Percentiles rank a stretch among this genome's conserved stretches.
phyloP scores from a whole-genome alignment of 2,888 invertebrate genomes.

The Flexamia atlantica region DNA sequence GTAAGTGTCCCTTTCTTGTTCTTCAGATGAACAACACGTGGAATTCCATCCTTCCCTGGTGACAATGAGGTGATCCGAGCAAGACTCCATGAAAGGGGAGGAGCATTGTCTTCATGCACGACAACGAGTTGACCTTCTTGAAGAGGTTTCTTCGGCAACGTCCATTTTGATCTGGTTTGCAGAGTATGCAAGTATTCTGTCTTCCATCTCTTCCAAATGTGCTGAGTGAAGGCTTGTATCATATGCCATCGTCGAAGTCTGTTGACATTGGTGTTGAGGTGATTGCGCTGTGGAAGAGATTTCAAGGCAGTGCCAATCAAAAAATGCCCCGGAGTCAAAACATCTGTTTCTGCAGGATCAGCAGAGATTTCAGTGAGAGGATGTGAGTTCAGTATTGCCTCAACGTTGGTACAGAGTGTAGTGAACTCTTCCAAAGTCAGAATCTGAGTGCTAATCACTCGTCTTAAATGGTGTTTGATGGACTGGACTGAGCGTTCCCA shows the following conservation, averaged over 20 bases:
- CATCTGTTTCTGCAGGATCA: slow-evolving; percentile 66
- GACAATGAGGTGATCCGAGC: too few relatives aligned
- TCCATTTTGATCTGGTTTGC: slow-evolving; percentile 65
- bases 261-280: slow-evolving; percentile 64
- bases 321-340: slow-evolving; percentile 70
- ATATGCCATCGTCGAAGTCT: slow-evolving; percentile 68
- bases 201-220: slow-evolving; percentile 69
- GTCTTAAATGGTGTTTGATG: not conserved
- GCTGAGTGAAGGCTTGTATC: slow-evolving; percentile 64
- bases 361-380: not conserved
- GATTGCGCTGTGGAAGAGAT: slow-evolving; percentile 66
- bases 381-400: slow-evolving; percentile 35
- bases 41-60: too few relatives aligned
- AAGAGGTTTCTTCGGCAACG: not conserved
- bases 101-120: too few relatives aligned
- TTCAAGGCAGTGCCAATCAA: slow-evolving; percentile 66
- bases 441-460: not conserved
- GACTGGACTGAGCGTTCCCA: slow-evolving; percentile 14
- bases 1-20: too few relatives aligned
- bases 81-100: too few relatives aligned
- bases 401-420: not conserved
- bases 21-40: too few relatives aligned
- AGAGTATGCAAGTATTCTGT: slow-evolving; percentile 63
- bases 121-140: not conserved
- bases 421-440: slow-evolving; percentile 17